These are phyloP conservation scores for Heteropelma amictum DNA, from an alignment of 2,888 invertebrate genomes.

Conservation along the genomic window DNA sequence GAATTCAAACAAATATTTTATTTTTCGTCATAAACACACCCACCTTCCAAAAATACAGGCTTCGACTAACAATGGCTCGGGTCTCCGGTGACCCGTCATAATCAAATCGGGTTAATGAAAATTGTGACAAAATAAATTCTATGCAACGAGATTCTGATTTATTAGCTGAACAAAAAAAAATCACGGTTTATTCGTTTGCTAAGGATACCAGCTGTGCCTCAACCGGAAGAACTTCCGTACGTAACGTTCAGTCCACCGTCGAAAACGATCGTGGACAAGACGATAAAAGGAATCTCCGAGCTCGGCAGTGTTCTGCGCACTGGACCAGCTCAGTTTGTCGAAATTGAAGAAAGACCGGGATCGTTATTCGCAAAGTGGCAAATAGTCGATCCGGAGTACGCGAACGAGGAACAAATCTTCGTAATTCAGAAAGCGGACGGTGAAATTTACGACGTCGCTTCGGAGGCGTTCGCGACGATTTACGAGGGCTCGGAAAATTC, in stretches of 20 bases:
- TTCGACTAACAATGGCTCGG: too few relatives aligned
- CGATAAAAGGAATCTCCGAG: constrained; percentile 59
- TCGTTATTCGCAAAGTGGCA: constrained; percentile 80
- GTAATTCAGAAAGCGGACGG: constrained; percentile 77
- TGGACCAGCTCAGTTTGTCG: constrained; percentile 78
- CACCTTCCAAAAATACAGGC: too few relatives aligned
- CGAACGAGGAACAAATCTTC: constrained; percentile 77
- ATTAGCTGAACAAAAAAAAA: background rate
- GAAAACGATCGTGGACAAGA: constrained; percentile 68
- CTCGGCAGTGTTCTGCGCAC: constrained; percentile 64
- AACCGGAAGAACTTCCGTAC: constrained; percentile 80
- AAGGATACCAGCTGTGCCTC: constrained; percentile 80
- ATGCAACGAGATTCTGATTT: too few relatives aligned
- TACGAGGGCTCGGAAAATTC: constrained; percentile 79
- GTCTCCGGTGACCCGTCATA: too few relatives aligned
- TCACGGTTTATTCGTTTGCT: background rate
- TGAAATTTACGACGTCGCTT: constrained; percentile 70
- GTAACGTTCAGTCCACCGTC: constrained; percentile 78
- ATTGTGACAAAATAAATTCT: too few relatives aligned
- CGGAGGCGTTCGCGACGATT: constrained; percentile 72
- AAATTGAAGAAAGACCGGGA: constrained; percentile 79
- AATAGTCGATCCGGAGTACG: constrained; percentile 75
- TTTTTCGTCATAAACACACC: background rate
- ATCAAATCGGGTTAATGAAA: too few relatives aligned
- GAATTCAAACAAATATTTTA: background rate